Base-by-base conservation (phyloP, 2,797 vertebrate species). In the Yasuhikotakia modesta region DNA sequence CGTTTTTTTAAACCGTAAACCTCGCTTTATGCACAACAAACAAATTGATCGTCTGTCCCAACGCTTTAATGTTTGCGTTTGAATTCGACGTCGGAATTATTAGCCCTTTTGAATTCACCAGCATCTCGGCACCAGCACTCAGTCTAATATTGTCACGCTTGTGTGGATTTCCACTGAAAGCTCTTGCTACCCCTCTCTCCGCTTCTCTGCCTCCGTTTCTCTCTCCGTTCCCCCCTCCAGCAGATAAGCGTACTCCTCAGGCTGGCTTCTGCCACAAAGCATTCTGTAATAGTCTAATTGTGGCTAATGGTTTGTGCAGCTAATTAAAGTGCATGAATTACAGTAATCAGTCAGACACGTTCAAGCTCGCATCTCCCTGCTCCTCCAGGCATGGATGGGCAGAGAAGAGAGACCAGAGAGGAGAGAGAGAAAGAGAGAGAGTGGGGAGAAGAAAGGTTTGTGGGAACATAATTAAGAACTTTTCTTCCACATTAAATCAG, bases 291-390 rank as follows among this genome's bases (percentile, higher is more conserved):
- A 96, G 95, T 96, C 95, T 98, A 98, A 98, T 98, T 98, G 96
- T 96, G 96, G 95, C 96, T 98, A 99, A 99, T 98, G 96, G 96
- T 96, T 99, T 98, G 96, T 98, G 96, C 96, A 97, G 96, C 96
- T 98, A 98, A 98, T 98, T 99, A 98, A 97, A 95, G 96, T 94
- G 95, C 98, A 97, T 97, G 95, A 99, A 99, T 98, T 97, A 97
- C 95, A 96, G 95, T 95, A 96, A 97, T 98, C 96, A 96, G 95
- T 97, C 96, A 98, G 94, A 92, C 92, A 95, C 93, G 91, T 92
- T 94, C 93, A 91, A 87, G 87, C 90, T 87, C 76, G 83, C 86
- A 74, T 82, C 78, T 85, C 86, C 81, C 85, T 90, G 88, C 84
- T 91, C 88, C 80, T 90, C 75, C 87, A 89, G 90, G 90, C 90